Evolutionary conservation across 2,797 vertebrate genomes (phyloP).

Genomic region (Octomys mimax): DNA sequence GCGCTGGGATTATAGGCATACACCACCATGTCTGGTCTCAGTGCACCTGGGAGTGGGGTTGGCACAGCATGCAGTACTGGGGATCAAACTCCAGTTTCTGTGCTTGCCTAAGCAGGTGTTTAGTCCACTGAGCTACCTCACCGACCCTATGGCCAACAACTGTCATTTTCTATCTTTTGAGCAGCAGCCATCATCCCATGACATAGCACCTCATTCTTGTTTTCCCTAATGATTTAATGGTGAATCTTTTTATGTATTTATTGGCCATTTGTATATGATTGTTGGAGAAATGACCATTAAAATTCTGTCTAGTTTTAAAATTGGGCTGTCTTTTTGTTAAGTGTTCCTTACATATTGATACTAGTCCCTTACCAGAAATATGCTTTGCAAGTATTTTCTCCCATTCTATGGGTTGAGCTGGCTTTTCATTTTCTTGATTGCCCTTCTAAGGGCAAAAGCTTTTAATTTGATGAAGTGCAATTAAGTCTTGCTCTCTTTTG

Average conservation of each 20-base stretch:
- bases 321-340: not conserved
- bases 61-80: too few species aligned
- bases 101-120: too few species aligned
- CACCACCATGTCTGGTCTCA: too few species aligned
- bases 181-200: not conserved
- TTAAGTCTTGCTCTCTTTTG: not conserved
- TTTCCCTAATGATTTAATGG: not conserved
- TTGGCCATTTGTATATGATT: not conserved
- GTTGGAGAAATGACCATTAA: not conserved
- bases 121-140: too few species aligned
- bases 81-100: too few species aligned
- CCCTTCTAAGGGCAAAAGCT: not conserved
- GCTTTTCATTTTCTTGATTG: not conserved
- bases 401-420: not conserved
- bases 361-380: not conserved
- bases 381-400: not conserved
- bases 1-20: too few species aligned
- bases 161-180: not conserved
- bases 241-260: not conserved
- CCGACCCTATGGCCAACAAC: not conserved
- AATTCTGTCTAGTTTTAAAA: slow-evolving; percentile 28
- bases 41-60: too few species aligned
- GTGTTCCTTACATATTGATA: not conserved
- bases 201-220: not conserved
- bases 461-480: not conserved